Conservation (phyloP, 2,888 invertebrate genomes). For the Drosophila neotestacea region DNA sequence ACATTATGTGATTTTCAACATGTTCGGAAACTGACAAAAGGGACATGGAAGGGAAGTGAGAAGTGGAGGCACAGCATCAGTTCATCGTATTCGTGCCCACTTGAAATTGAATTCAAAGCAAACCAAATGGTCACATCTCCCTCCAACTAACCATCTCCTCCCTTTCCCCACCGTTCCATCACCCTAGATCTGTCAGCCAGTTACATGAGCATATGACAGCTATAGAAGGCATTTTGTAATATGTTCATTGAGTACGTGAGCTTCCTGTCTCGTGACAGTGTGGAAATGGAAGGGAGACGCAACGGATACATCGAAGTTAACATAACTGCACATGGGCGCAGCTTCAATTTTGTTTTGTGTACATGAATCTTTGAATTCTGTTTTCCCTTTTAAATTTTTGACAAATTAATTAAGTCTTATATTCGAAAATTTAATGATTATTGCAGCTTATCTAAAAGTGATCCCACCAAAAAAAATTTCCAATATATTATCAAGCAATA, state of each 20-base stretch:
- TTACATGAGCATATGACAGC: conserved; percentile 77
- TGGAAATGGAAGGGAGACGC: background rate
- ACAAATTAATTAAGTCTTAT: no score
- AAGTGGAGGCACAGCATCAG: conserved; percentile 39
- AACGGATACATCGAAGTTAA: conserved; percentile 7
- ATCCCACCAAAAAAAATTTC: no score
- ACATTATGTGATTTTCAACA: conserved; percentile 84
- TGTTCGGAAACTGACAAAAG: conserved; percentile 55
- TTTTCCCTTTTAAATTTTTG: no score
- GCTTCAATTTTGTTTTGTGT: background rate
- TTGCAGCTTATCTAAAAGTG: no score
- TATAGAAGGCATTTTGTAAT: conserved; percentile 81
- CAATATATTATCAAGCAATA: no score
- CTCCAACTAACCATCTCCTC: background rate
- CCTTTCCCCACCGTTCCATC: background rate
- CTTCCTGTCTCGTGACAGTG: conserved; percentile 43
- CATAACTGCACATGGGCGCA: conserved; percentile 36
- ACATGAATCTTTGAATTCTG: no score
- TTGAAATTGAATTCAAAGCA: conserved; percentile 72
- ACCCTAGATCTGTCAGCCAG: conserved; percentile 64
- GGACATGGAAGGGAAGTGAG: conserved; percentile 1
- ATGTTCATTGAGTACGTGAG: conserved; percentile 79
- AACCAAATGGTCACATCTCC: conserved; percentile 58
- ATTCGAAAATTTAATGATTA: no score
- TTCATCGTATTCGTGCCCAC: conserved; percentile 50